These are phyloP conservation scores for Arremon brunneinucha DNA, from an alignment of 2,797 vertebrate genomes.

Conservation along the genomic window DNA sequence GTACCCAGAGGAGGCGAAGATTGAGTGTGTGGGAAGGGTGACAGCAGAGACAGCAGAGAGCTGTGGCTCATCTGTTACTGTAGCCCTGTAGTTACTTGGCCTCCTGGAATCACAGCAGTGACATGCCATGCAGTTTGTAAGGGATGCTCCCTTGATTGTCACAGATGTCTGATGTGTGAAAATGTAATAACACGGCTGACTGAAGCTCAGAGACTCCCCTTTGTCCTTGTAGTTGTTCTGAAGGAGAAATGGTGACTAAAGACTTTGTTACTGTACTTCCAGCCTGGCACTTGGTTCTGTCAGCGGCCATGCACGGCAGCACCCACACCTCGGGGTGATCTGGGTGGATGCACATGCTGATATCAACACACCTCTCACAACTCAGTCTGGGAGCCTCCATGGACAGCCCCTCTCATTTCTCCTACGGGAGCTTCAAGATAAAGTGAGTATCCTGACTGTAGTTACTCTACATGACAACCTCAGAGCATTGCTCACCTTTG, in stretches of 20 bases:
- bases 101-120: neutral
- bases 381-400: slow-evolving; percentile 90
- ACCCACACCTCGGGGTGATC: slow-evolving; percentile 90
- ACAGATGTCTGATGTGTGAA: neutral
- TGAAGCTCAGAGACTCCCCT: neutral
- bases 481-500: neutral
- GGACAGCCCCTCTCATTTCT: slow-evolving; percentile 95
- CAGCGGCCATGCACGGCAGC: slow-evolving; percentile 86
- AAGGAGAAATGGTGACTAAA: neutral
- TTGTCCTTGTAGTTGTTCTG: neutral
- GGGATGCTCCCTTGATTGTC: neutral
- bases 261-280: slow-evolving; percentile 35
- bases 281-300: slow-evolving; percentile 94
- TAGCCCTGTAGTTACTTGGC: neutral
- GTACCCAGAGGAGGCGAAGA: neutral
- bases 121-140: neutral
- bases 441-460: slow-evolving; percentile 76
- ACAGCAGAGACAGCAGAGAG: neutral
- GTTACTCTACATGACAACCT: neutral
- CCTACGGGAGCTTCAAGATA: slow-evolving; percentile 91
- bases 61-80: neutral
- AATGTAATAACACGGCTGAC: neutral
- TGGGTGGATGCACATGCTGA: slow-evolving; percentile 98
- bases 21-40: neutral
- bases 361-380: slow-evolving; percentile 91